Base-by-base conservation (phyloP, 64 coral and sea anemone genomes). In the Montipora foliosa region DNA sequence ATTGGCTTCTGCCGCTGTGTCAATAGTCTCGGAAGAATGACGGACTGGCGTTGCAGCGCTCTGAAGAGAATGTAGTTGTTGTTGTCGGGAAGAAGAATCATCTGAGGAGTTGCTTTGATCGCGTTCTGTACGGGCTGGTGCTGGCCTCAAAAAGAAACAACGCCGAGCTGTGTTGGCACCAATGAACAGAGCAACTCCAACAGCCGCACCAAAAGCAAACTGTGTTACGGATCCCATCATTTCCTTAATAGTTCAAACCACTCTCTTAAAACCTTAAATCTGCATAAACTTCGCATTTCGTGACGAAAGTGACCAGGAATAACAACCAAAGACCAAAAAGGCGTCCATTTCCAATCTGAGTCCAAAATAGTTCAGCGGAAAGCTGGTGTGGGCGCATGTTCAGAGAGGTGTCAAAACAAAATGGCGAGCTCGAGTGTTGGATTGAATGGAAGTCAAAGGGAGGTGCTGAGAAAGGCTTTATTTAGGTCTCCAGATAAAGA, bases 31-130 rank as follows among this genome's bases (percentile, higher is more conserved):
- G 13, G 83, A 51, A 45, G 64, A 20, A 17, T 74, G 69, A 71
- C 93, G 94, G 52, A 94, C 83, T 13, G 96, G 96, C 6, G 96
- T 92, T 57, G 89, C 79, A 16, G 96, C 96, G 67, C 89, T 97
- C 15, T 95, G 96, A 16, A 97, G 94, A 10, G 94, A 83, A 44
- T 78, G 84, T 13, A 92, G 21, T 44, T 84, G 81, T 61, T 90
- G 64, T 47, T 47, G 17, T 78, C 57, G 84, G 46, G 80, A 70
- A 8, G 74, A 70, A 77, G 76, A 46, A 61, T 81, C 81, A 16
- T 68, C 79, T 16, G 25, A 20, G 10, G 59, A 72, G 49, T 60
- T 80, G 3, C 20, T 62, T 24, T 79, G 22, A 48, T 95, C 93
- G 47, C 79, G 22, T 71, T 95, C 93, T 52, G 57, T 90, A 4